These are phyloP conservation scores for Actinernus sp. DNA, from an alignment of 92 coral and sea anemone species.

Conservation along the genomic window DNA sequence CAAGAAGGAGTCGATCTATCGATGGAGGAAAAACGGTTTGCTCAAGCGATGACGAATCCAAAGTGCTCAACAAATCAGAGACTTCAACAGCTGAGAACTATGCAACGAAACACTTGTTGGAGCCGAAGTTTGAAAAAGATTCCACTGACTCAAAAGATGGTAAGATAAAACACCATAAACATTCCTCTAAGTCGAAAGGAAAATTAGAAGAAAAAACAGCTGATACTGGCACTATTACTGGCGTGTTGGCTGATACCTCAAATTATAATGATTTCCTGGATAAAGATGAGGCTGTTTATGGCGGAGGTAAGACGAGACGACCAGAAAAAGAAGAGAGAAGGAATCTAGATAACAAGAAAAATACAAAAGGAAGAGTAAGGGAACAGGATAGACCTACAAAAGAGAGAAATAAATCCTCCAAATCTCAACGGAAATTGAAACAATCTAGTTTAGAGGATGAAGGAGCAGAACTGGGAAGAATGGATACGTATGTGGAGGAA, in stretches of 20 bases:
- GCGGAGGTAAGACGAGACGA: conserved; percentile 1
- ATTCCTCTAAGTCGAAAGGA: not conserved
- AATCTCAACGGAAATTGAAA: conserved; percentile 7
- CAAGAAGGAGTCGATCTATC: not conserved
- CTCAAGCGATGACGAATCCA: conserved; percentile 6
- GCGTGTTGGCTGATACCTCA: no score
- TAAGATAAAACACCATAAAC: not conserved
- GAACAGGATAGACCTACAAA: conserved; percentile 29
- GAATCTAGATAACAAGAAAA: conserved; percentile 10
- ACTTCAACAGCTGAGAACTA: not conserved
- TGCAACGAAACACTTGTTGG: not conserved
- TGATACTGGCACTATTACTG: no score
- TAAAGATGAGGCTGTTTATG: conserved; percentile 5
- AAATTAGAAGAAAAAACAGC: not conserved
- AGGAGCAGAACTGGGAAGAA: conserved; percentile 25
- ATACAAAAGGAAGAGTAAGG: conserved; percentile 10
- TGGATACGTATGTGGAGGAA: conserved; percentile 1
- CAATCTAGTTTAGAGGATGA: conserved; percentile 9
- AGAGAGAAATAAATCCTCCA: conserved; percentile 21
- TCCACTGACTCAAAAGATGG: not conserved
- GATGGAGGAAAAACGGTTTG: conserved; percentile 14
- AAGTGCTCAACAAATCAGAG: not conserved
- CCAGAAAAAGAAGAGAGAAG: conserved; percentile 5
- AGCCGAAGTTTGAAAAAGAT: not conserved
- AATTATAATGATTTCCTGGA: not conserved